Conservation (phyloP, 2,888 invertebrate genomes). For the Chloroclysta siterata region DNA sequence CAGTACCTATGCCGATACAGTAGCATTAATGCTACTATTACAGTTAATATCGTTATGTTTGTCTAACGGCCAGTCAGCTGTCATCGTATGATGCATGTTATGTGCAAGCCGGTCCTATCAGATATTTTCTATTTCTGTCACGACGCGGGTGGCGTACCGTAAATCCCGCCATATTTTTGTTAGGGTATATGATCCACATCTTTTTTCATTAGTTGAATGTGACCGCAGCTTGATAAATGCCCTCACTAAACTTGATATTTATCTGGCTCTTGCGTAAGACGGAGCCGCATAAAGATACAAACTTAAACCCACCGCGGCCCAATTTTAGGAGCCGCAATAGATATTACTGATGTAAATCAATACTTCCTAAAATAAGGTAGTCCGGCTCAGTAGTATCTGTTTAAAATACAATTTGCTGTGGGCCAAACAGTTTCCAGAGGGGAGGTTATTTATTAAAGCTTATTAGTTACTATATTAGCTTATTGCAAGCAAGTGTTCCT, state of each 20-base stretch:
- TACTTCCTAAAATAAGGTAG: slow-evolving; percentile 13
- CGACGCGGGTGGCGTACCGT: slow-evolving; percentile 67
- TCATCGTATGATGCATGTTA: slow-evolving; percentile 68
- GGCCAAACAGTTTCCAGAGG: no score
- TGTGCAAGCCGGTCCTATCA: slow-evolving; percentile 61
- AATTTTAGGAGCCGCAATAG: slow-evolving; percentile 16
- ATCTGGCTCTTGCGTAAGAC: slow-evolving; percentile 39
- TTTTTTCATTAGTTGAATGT: slow-evolving; percentile 65
- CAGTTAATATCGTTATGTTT: no score
- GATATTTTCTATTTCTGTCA: slow-evolving; percentile 75
- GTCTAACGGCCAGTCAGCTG: slow-evolving; percentile 59
- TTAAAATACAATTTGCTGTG: neutral
- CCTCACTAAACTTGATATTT: slow-evolving; percentile 52
- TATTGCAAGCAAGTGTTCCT: no score
- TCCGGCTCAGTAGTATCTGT: neutral
- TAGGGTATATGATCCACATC: slow-evolving; percentile 63
- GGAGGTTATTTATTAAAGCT: no score
- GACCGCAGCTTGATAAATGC: slow-evolving; percentile 57
- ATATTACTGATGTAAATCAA: slow-evolving; percentile 27
- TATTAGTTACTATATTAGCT: no score
- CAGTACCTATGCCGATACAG: no score
- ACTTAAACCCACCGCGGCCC: slow-evolving; percentile 31
- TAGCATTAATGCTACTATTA: no score
- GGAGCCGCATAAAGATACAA: slow-evolving; percentile 35
- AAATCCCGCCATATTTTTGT: slow-evolving; percentile 67